Conservation (phyloP, 2,113 vertebrate genomes). For the Tauraco erythrolophus region DNA sequence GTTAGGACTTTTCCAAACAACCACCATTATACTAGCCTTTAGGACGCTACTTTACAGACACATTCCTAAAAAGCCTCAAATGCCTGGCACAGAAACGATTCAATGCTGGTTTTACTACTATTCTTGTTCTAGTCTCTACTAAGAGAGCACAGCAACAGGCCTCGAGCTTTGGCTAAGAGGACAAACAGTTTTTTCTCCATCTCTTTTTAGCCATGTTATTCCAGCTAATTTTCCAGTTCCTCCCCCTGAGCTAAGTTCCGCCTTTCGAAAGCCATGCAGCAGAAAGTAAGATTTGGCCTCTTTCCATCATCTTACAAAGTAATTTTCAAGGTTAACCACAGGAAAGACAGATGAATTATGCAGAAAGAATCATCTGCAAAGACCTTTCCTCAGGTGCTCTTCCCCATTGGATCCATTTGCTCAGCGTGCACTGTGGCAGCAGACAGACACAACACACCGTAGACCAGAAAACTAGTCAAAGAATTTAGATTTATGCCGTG, state of each 20-base stretch:
- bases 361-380: not conserved
- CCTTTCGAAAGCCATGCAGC: not conserved
- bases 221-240: not conserved
- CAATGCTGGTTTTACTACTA: accelerated
- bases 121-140: not conserved
- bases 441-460: not conserved
- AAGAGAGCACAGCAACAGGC: not conserved
- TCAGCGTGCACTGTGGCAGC: not conserved
- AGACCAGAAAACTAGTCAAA: not conserved
- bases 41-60: not conserved
- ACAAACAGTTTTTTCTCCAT: not conserved
- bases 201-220: not conserved
- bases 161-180: not conserved
- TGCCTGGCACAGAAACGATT: not conserved
- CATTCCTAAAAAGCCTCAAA: not conserved
- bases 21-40: not conserved
- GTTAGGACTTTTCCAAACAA: not conserved
- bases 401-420: not conserved
- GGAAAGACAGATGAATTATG: not conserved
- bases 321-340: slow-evolving; percentile 20
- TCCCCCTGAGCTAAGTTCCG: not conserved
- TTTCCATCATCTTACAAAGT: not conserved
- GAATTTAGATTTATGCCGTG: not conserved
- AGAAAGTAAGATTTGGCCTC: not conserved
- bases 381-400: not conserved